Conservation (phyloP, 1,140 invertebrate genomes). For the Octopus bimaculoides region DNA sequence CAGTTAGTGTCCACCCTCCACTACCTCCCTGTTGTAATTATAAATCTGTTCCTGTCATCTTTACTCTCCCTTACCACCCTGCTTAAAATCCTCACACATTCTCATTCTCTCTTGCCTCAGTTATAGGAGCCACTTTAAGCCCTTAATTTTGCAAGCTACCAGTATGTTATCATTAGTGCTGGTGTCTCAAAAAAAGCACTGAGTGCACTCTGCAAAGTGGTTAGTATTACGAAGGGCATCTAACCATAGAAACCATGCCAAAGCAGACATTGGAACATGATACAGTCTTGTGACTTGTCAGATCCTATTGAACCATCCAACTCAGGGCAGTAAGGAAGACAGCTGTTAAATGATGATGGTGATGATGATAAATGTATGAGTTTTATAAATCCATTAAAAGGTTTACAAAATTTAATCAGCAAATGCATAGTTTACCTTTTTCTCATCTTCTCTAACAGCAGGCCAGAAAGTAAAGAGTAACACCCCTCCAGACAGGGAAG, state of each 20-base stretch:
- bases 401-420: neutral
- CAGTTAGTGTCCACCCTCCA: too few species aligned
- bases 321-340: neutral
- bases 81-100: too few species aligned
- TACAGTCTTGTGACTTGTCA: neutral
- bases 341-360: neutral
- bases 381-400: neutral
- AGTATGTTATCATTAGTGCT: too few species aligned
- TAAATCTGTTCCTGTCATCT: too few species aligned
- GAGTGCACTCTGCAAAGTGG: too few species aligned
- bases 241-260: neutral
- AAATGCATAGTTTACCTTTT: conserved; percentile 40
- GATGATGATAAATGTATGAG: neutral
- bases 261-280: neutral
- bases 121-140: too few species aligned
- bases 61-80: too few species aligned
- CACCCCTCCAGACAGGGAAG: conserved; percentile 80
- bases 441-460: conserved; percentile 65
- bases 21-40: too few species aligned
- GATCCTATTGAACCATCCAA: neutral
- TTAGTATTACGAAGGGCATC: too few species aligned
- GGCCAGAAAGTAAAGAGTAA: conserved; percentile 79
- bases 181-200: too few species aligned
- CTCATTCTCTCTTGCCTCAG: too few species aligned
- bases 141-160: neutral